Percentiles rank a stretch among this genome's conserved stretches.
These are phyloP conservation scores for Sphyrna mokarran DNA, from an alignment of 2,113 vertebrate genomes.

Conservation along the genomic window DNA sequence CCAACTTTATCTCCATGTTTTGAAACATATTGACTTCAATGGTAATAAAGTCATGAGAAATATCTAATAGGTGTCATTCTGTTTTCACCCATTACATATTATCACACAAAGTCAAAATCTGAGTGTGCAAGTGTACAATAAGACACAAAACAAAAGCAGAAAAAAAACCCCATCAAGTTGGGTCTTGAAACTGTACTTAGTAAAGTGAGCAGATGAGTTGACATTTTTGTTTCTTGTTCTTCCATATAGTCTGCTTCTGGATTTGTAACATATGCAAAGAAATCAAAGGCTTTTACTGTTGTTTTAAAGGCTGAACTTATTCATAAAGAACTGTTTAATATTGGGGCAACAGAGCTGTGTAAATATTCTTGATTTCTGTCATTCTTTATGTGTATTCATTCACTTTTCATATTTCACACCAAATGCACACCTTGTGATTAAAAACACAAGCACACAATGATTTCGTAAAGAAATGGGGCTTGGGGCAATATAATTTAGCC, in stretches of 20 bases:
- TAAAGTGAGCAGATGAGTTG: background rate
- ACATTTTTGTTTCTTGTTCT: background rate
- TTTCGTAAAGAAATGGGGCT: conserved; percentile 63
- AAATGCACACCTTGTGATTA: conserved; percentile 4
- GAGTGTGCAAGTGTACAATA: background rate
- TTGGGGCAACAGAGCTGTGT: background rate
- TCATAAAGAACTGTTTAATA: background rate
- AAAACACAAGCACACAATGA: conserved; percentile 42
- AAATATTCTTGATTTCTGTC: background rate
- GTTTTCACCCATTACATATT: background rate
- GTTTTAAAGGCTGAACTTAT: background rate
- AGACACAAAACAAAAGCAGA: background rate
- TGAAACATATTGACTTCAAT: background rate
- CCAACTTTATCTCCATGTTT: background rate
- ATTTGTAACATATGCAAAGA: background rate
- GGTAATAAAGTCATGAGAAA: background rate
- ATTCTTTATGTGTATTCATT: background rate
- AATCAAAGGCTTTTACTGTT: background rate
- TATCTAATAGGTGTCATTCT: background rate
- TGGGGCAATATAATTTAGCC: conserved; percentile 66
- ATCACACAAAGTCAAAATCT: background rate
- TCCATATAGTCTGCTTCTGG: background rate
- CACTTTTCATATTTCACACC: background rate
- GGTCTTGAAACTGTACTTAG: background rate
- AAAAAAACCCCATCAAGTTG: background rate